Conservation (phyloP, 2,113 vertebrate species). For the Charina bottae region DNA sequence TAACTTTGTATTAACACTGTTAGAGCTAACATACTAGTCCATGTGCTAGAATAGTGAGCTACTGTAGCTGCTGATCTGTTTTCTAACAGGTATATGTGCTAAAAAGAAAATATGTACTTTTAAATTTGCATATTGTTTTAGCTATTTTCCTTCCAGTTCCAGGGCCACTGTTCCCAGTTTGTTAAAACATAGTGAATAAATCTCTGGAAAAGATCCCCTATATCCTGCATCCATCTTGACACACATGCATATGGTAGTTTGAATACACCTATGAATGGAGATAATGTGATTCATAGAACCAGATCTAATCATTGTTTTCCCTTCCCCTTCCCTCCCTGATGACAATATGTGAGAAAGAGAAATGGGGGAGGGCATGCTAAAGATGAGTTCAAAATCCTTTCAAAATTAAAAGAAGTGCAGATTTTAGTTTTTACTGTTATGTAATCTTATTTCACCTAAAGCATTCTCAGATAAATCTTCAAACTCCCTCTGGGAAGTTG, state of each 20-base stretch:
- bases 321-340: background rate
- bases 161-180: background rate
- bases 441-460: slow-evolving; percentile 12
- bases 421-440: background rate
- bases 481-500: slow-evolving; percentile 22
- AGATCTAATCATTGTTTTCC: background rate
- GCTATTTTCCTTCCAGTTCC: background rate
- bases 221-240: background rate
- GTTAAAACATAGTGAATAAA: background rate
- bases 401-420: background rate
- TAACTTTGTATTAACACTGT: background rate
- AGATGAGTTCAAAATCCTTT: background rate
- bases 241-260: background rate
- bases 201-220: background rate
- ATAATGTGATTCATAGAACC: background rate
- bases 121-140: background rate
- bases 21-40: background rate
- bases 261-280: background rate
- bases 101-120: background rate
- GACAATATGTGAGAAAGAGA: background rate
- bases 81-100: background rate
- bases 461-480: slow-evolving; percentile 24
- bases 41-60: background rate
- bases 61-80: background rate
- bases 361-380: background rate